Base-by-base conservation (phyloP, 2,888 invertebrate species). In the Apamea crenata region DNA sequence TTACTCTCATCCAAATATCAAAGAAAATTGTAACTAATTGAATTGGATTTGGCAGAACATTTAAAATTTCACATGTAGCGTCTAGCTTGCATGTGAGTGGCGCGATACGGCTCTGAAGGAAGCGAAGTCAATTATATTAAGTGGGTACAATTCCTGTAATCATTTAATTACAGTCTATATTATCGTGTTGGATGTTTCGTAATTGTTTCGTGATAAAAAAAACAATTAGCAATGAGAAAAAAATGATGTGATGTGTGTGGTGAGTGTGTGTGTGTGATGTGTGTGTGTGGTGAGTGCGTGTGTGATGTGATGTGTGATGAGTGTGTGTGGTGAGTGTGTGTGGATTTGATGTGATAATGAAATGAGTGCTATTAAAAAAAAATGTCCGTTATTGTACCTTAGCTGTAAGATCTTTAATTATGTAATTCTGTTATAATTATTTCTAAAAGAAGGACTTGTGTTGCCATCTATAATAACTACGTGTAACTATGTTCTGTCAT, bases 31-130 rank as follows among this genome's bases (percentile, higher is more conserved):
- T 71, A 68, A 80, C 71, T 77, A 77, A 85, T 77, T 80, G 75
- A 70, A 85, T 73, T 73, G 59, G 29, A 80, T 83, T 77, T 80
- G 63, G 74, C 77, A 70, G 66, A 83, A 66, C 86, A 73, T 79
- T 87, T 87, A 82, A 86, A 86, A 84, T 86, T 77, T 87, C 81
- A 69, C 78, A 84, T 84, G 78, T 81, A 78, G 71, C 78, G 71
- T 73, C 66, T 81, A 81, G 74, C 69, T 77, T 61, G 74, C 29
- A 53, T 73, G 78, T 72, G 72, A 66, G 80, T 72, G 77, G 63
- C 53, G 29, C 8, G 36, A 16, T 80, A 32, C 8, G 80, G 86
- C 81, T 77, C 47, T 77, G 16, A 86, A 76, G 47, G 12, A 21
- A 75, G 84, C 84, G 87, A 36, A 36, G 40, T 50, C 1, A 32